Conservation (phyloP, 2,888 invertebrate genomes). For the Eristalis intricaria region DNA sequence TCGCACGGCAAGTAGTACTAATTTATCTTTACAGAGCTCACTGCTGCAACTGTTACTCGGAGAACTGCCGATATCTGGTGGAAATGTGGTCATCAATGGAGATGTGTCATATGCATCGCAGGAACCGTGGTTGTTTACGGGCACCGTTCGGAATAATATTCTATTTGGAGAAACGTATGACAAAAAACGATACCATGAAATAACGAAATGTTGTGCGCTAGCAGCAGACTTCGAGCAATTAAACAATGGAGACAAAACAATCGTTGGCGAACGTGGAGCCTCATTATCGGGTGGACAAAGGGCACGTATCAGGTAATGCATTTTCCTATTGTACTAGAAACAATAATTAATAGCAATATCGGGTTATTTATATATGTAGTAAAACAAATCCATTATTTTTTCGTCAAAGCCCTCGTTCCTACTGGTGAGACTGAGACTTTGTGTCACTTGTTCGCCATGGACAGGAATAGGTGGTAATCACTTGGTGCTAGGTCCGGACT, state of each 20-base stretch:
- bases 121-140: constrained; percentile 87
- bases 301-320: constrained; percentile 83
- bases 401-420: too few species aligned
- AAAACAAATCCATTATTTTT: too few species aligned
- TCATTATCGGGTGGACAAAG: constrained; percentile 89
- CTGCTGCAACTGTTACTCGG: constrained; percentile 83
- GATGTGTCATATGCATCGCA: constrained; percentile 85
- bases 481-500: too few species aligned
- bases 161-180: constrained; percentile 87
- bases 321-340: too few species aligned
- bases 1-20: not conserved
- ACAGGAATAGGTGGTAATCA: too few species aligned
- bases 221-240: constrained; percentile 83
- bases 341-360: too few species aligned
- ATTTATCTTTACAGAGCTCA: constrained; percentile 79
- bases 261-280: constrained; percentile 88
- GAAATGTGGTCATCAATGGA: constrained; percentile 83
- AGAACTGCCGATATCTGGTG: constrained; percentile 83
- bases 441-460: too few species aligned
- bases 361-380: too few species aligned
- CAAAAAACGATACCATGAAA: constrained; percentile 85
- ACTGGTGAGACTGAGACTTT: too few species aligned
- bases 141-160: constrained; percentile 87
- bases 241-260: constrained; percentile 86
- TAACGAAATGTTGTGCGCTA: constrained; percentile 80